These are phyloP conservation scores for Chloropsis hardwickii DNA, from an alignment of 2,113 vertebrate genomes.

Conservation along the genomic window DNA sequence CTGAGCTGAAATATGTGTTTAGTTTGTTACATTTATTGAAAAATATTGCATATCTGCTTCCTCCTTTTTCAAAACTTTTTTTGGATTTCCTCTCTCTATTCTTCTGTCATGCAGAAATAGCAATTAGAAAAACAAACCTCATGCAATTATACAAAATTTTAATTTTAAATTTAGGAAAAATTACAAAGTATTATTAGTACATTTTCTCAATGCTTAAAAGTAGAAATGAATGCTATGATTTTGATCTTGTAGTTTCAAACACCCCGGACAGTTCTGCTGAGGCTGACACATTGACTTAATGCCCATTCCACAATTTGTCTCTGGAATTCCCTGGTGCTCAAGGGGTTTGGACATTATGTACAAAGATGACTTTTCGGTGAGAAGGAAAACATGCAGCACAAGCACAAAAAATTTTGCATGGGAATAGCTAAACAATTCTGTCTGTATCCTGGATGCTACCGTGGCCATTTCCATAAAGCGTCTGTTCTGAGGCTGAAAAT, in stretches of 20 bases:
- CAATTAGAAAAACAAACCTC: background rate
- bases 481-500: background rate
- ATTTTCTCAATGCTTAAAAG: background rate
- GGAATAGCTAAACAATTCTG: background rate
- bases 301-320: background rate
- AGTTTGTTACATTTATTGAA: background rate
- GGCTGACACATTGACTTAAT: background rate
- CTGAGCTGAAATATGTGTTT: background rate
- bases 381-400: background rate
- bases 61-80: background rate
- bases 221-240: background rate
- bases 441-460: background rate
- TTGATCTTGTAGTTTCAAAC: background rate
- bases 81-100: background rate
- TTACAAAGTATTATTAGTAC: background rate
- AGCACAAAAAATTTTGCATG: background rate
- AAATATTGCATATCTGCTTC: background rate
- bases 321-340: background rate
- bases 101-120: background rate
- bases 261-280: rapidly evolving
- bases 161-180: background rate
- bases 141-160: background rate
- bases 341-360: background rate
- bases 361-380: background rate
- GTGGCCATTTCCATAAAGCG: background rate